Percentiles rank a stretch among this genome's conserved stretches.
Conservation (phyloP, 2,797 vertebrate genomes). For the Vultur gryphus region DNA sequence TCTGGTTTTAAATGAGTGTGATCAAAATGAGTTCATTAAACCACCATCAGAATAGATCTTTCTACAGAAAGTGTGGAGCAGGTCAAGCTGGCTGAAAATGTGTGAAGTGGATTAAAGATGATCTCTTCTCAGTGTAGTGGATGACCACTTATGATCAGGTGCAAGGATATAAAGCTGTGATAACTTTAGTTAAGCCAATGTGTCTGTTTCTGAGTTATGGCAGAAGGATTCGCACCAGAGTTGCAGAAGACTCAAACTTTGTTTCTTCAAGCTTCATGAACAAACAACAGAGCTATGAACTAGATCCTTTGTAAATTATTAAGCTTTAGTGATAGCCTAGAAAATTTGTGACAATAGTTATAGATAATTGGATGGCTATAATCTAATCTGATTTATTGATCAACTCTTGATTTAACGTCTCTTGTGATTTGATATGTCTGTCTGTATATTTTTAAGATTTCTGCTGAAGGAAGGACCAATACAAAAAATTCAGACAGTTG, state of each 20-base stretch:
- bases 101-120: neutral
- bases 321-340: neutral
- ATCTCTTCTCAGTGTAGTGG: neutral
- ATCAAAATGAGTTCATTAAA: neutral
- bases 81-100: neutral
- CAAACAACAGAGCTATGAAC: neutral
- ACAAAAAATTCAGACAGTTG: neutral
- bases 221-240: neutral
- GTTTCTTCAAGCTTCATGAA: neutral
- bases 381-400: neutral
- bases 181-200: neutral
- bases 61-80: neutral
- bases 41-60: neutral
- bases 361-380: neutral
- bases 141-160: neutral
- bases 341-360: neutral
- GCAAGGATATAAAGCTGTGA: neutral
- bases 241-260: neutral
- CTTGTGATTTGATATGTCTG: neutral
- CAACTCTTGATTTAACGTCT: neutral
- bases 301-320: neutral
- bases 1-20: neutral
- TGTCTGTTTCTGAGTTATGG: neutral
- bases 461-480: neutral
- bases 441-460: neutral